These are phyloP conservation scores for Centropyge bicolor DNA, from an alignment of 2,797 vertebrate genomes.

Conservation along the genomic window DNA sequence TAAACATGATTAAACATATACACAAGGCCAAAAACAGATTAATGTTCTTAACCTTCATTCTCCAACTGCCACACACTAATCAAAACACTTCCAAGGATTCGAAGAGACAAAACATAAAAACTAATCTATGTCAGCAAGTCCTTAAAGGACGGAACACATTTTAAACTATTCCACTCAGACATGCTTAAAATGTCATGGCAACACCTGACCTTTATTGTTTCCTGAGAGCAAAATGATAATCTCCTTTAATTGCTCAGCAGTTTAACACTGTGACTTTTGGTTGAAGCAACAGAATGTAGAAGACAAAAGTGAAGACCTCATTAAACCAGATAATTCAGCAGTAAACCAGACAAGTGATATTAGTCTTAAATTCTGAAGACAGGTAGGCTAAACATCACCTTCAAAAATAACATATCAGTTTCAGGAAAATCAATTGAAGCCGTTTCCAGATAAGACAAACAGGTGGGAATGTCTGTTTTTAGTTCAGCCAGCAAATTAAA, in stretches of 20 bases:
- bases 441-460: background rate
- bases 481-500: background rate
- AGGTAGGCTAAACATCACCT: background rate
- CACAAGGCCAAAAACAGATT: slow-evolving; percentile 28
- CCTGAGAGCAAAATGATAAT: slow-evolving; percentile 14
- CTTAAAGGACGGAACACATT: slow-evolving; percentile 17
- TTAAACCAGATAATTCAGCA: background rate
- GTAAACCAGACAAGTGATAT: background rate
- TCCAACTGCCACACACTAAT: slow-evolving; percentile 1
- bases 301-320: background rate
- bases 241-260: slow-evolving; percentile 2
- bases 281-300: background rate
- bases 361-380: background rate
- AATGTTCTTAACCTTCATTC: slow-evolving; percentile 8
- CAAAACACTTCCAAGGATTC: slow-evolving; percentile 33
- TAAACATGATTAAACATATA: slow-evolving; percentile 1
- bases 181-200: background rate
- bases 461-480: background rate
- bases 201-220: background rate
- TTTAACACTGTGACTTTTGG: background rate
- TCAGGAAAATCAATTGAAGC: background rate
- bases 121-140: slow-evolving; percentile 45
- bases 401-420: background rate
- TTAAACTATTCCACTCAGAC: background rate
- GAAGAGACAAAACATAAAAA: slow-evolving; percentile 53